Conservation (phyloP, 2,113 vertebrate genomes). For the Cryptomyrus ogoouensis region DNA sequence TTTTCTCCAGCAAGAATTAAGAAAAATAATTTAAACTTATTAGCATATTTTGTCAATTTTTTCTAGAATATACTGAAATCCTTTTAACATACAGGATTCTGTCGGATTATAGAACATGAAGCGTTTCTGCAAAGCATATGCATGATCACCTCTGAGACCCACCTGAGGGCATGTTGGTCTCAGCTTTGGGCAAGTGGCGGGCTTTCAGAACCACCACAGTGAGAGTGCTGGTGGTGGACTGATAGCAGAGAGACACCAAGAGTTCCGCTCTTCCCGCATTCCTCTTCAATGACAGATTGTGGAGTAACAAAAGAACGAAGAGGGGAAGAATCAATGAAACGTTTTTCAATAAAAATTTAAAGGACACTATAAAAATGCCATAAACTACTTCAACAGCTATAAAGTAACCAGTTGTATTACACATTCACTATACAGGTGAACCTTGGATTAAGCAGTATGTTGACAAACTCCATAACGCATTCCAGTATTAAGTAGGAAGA, state of each 20-base stretch:
- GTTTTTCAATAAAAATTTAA: background rate
- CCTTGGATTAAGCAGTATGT: background rate
- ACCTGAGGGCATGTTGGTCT: slow-evolving; percentile 84
- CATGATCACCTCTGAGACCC: slow-evolving; percentile 22
- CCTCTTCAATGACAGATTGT: slow-evolving; percentile 60
- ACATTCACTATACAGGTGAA: background rate
- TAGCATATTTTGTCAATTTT: background rate
- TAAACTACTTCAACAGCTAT: background rate
- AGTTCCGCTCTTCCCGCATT: slow-evolving; percentile 84
- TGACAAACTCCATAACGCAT: background rate
- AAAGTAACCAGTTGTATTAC: background rate
- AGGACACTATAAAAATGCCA: background rate
- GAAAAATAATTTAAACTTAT: background rate
- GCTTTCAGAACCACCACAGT: slow-evolving; percentile 97
- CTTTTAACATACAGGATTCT: background rate
- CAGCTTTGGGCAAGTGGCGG: slow-evolving; percentile 83
- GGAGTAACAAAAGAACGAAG: background rate
- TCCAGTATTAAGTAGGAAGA: background rate
- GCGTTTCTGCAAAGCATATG: background rate
- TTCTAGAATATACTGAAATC: background rate
- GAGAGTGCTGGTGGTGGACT: slow-evolving; percentile 91
- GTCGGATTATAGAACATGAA: background rate
- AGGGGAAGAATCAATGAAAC: background rate
- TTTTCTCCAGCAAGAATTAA: background rate
- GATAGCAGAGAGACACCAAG: slow-evolving; percentile 92